These are phyloP conservation scores for Troides oblongomaculatus DNA, from an alignment of 2,888 invertebrate species.

Conservation along the genomic window DNA sequence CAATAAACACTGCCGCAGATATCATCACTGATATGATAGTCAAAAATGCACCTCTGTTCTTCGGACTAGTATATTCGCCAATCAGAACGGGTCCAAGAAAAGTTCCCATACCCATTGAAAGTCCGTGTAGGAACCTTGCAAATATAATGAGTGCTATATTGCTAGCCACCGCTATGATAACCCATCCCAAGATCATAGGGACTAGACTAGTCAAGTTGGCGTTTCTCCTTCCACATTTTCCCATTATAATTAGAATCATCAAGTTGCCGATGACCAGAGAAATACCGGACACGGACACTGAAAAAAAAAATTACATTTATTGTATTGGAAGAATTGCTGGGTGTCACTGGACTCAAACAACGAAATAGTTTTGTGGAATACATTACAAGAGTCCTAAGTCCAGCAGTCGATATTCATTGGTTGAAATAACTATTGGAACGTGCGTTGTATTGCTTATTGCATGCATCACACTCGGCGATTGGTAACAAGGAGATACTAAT, in stretches of 20 bases:
- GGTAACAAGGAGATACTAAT: too few relatives aligned
- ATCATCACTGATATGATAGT: constrained; percentile 77
- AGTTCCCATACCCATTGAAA: constrained; percentile 65
- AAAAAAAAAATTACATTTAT: constrained; percentile 32
- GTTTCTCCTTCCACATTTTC: constrained; percentile 74
- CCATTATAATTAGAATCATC: constrained; percentile 66
- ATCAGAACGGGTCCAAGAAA: constrained; percentile 63
- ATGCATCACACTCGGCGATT: too few relatives aligned
- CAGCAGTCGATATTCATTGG: too few relatives aligned
- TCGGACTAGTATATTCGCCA: constrained; percentile 73
- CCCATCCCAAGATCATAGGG: constrained; percentile 73
- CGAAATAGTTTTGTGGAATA: too few relatives aligned
- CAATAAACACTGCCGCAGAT: constrained; percentile 74
- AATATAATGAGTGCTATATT: constrained; percentile 47
- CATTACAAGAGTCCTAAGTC: too few relatives aligned
- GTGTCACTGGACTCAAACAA: too few relatives aligned
- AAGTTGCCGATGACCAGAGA: constrained; percentile 57
- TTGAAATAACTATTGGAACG: too few relatives aligned
- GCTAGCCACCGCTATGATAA: constrained; percentile 53
- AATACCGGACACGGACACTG: constrained; percentile 59
- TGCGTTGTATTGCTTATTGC: too few relatives aligned
- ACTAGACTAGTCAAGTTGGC: constrained; percentile 68
- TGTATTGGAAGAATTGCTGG: too few relatives aligned
- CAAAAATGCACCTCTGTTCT: constrained; percentile 77
- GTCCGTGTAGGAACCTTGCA: constrained; percentile 47